These are phyloP conservation scores for Biston stratarius DNA, from an alignment of 2,888 invertebrate genomes.

Conservation along the genomic window DNA sequence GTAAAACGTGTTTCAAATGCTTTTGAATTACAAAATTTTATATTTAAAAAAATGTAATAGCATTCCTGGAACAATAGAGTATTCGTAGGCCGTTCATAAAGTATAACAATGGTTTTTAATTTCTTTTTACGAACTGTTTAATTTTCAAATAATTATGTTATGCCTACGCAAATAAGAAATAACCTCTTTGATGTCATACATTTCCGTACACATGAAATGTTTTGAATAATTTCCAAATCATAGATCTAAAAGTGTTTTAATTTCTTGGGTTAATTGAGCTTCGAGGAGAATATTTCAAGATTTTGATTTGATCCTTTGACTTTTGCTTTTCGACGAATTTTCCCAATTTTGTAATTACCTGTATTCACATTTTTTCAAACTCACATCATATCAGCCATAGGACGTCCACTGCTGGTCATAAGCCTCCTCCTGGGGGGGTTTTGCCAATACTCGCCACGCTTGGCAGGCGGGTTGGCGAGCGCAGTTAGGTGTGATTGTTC, in stretches of 20 bases:
- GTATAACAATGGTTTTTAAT: conserved; percentile 1
- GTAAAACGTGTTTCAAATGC: too few relatives aligned
- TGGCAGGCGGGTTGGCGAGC: too few relatives aligned
- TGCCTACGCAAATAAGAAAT: conserved; percentile 1
- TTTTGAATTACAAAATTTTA: too few relatives aligned
- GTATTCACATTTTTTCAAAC: not conserved
- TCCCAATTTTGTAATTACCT: not conserved
- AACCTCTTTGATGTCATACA: conserved; percentile 7
- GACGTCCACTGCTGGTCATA: too few relatives aligned
- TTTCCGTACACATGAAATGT: not conserved
- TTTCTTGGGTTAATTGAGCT: not conserved
- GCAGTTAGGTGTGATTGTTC: too few relatives aligned
- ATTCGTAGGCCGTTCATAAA: not conserved
- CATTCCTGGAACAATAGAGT: too few relatives aligned
- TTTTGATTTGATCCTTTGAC: conserved; percentile 1
- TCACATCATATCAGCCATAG: too few relatives aligned
- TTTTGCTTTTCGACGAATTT: not conserved
- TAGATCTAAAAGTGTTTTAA: not conserved
- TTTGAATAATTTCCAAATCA: conserved; percentile 6
- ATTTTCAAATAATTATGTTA: conserved; percentile 2
- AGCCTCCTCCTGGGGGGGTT: too few relatives aligned
- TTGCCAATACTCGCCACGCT: too few relatives aligned
- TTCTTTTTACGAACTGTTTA: conserved; percentile 7
- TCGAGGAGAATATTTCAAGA: not conserved
- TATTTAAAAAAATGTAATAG: too few relatives aligned